phyloP scores from a whole-genome alignment of 2,113 vertebrate species.

The Semnornis frantzii region DNA sequence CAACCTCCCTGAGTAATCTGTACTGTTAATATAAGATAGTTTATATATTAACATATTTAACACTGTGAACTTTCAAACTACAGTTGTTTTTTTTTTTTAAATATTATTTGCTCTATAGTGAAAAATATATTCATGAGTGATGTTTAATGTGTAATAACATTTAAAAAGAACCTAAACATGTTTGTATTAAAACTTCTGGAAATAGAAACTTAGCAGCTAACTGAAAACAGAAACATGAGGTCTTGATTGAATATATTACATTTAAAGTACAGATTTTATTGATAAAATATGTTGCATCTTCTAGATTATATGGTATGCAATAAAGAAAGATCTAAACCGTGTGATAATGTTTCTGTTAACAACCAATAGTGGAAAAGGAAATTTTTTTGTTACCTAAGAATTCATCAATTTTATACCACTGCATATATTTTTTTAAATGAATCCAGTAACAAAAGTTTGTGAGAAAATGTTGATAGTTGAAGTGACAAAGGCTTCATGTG shows the following conservation, averaged over 20 bases:
- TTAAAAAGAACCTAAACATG: not conserved
- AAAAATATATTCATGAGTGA: not conserved
- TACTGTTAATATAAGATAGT: no score
- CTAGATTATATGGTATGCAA: not conserved
- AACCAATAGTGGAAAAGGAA: not conserved
- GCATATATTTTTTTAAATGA: not conserved
- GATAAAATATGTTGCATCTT: conserved; percentile 12
- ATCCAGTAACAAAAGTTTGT: not conserved
- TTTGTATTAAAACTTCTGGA: not conserved
- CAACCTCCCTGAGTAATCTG: no score
- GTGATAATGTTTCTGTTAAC: not conserved
- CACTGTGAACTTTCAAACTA: not conserved
- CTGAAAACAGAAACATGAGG: conserved; percentile 21
- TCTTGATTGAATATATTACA: not conserved
- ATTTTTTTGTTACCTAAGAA: not conserved
- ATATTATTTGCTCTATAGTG: not conserved
- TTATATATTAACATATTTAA: not conserved
- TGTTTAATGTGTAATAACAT: not conserved
- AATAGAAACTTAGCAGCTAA: not conserved
- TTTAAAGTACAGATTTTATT: conserved; percentile 9
- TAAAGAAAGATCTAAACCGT: conserved; percentile 2
- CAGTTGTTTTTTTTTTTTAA: not conserved
- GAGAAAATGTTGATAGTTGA: not conserved
- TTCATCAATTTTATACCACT: not conserved
- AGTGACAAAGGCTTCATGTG: not conserved